Percentiles rank a stretch among this genome's conserved stretches.
phyloP scores from a whole-genome alignment of 2,113 vertebrate genomes.

The Oophaga pumilio region DNA sequence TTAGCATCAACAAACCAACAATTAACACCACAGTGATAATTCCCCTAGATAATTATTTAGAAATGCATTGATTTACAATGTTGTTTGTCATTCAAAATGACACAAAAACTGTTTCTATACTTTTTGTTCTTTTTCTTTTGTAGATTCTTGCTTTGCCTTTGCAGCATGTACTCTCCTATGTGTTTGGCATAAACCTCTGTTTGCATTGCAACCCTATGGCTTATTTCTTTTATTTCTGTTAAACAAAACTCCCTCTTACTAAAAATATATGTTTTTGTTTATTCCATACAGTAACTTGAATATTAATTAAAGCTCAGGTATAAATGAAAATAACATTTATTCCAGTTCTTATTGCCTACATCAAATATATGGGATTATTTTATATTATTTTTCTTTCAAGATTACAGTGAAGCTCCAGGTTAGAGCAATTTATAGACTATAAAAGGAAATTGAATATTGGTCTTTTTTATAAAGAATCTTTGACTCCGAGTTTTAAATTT shows the following conservation, averaged over 20 bases:
- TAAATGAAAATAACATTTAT: neutral
- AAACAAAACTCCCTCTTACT: conserved; percentile 23
- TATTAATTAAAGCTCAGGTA: neutral
- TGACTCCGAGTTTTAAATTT: neutral
- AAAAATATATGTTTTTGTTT: conserved; percentile 2
- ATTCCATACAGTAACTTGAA: neutral
- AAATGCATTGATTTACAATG: conserved; percentile 28
- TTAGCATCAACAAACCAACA: conserved; percentile 43
- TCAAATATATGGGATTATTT: neutral
- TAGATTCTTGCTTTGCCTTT: conserved; percentile 37
- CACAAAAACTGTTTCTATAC: conserved; percentile 37
- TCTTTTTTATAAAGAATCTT: neutral
- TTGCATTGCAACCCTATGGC: conserved; percentile 44
- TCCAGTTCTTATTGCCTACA: neutral
- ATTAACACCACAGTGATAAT: conserved; percentile 50
- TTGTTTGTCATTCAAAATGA: conserved; percentile 29
- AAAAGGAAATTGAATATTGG: neutral
- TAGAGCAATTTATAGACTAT: neutral
- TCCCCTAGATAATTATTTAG: conserved; percentile 50
- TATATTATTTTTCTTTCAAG: neutral
- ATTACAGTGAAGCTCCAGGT: neutral
- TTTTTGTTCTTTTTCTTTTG: conserved; percentile 15
- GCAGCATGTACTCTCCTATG: conserved; percentile 43
- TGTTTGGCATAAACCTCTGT: conserved; percentile 21
- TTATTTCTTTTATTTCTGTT: conserved; percentile 31